phyloP scores from a whole-genome alignment of 2,113 vertebrate species.

The Phainopepla nitens region DNA sequence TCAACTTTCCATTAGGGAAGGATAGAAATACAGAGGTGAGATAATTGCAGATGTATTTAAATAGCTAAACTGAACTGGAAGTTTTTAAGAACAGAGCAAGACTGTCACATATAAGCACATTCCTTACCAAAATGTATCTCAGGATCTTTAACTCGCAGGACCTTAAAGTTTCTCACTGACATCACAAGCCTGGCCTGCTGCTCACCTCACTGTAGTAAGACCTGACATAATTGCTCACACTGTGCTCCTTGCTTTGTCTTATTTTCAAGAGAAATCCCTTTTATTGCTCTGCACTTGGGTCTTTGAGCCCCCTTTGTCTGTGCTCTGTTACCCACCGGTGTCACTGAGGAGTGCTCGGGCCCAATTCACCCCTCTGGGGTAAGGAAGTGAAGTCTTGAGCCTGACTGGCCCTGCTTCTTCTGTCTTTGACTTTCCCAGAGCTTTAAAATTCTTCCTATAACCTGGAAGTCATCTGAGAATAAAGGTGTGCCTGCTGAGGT shows the following conservation, averaged over 20 bases:
- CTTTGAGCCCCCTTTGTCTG: background rate
- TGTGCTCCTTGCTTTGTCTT: background rate
- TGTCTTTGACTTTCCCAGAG: background rate
- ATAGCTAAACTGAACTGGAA: background rate
- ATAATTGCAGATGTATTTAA: background rate
- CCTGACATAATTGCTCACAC: background rate
- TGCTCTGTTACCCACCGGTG: rapidly evolving
- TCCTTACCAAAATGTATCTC: background rate
- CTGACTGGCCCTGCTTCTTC: background rate
- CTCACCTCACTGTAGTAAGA: background rate
- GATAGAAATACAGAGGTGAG: background rate
- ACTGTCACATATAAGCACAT: background rate
- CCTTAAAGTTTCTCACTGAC: background rate
- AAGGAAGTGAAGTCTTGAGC: background rate
- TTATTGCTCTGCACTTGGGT: background rate
- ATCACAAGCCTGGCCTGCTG: background rate
- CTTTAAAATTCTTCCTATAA: background rate
- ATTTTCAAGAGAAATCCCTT: background rate
- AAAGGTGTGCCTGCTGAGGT: background rate
- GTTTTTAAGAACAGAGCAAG: background rate
- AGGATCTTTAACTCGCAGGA: background rate
- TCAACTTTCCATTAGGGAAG: background rate
- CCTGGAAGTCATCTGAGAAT: background rate
- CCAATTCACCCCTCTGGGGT: background rate
- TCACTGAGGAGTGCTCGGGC: rapidly evolving